Evolutionary conservation across 2,888 invertebrate genomes (phyloP), one percentile per base, ranked within the genome.

Genomic region (Aleiodes leptofemur): DNA sequence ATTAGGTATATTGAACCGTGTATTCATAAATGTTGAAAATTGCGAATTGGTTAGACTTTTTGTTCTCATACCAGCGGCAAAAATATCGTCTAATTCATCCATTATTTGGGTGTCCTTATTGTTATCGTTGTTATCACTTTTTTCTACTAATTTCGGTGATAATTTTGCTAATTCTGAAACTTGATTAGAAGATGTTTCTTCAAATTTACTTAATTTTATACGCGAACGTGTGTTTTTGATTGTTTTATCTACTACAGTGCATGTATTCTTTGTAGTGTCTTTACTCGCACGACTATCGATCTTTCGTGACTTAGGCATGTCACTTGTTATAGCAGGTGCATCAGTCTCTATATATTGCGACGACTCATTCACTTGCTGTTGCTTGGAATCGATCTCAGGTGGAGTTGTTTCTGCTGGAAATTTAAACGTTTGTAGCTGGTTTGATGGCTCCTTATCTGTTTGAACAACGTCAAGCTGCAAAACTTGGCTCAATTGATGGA

Each of bases 401-500:
- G 59, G 23, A 23, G 23, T 23, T 23, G 23, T 23, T 23, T 23
- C 23, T 23, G 23, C 23, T 23, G 23, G 1, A 23, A 23, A 23
- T 23, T 23, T 51, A 11, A 59, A 53, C 59, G 43, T 51, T 23
- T 48, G 48, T 16, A 57, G 57, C 34, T 31, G 66, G 23, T 74
- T 51, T 69, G 57, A 72, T 56, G 38, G 9, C 7, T n/a, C 34
- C 1, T 73, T 76, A 34, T 68, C 68, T 77, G 82, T 68, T 23
- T 23, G 23, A 23, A 23, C 23, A 6, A 83, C 78, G 4, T 88
- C 87, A 1, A 88, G 78, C 79, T 92, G 91, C 31, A 93, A 85
- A 38, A 92, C 91, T 85, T 92, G 92, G 77, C 90, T 92, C 0
- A 93, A 86, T 84, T 92, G 92, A 69, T 92, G 92, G 85, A 93